These are phyloP conservation scores for Coccyzus lansbergi DNA, from an alignment of 2,797 vertebrate species.

Conservation along the genomic window DNA sequence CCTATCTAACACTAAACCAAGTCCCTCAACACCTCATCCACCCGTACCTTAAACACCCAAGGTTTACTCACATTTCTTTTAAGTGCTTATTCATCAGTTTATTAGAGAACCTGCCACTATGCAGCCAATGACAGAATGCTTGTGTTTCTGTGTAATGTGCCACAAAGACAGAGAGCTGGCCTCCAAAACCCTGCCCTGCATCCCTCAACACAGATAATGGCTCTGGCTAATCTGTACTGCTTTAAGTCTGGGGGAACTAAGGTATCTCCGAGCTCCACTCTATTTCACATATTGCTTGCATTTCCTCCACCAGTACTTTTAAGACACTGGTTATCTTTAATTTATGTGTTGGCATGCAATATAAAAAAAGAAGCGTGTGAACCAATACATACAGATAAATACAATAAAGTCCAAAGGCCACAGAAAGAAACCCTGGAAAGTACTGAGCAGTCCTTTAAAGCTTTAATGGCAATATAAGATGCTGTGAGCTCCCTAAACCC, in stretches of 20 bases:
- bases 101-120: neutral
- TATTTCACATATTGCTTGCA: neutral
- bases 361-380: neutral
- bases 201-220: neutral
- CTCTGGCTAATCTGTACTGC: neutral
- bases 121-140: neutral
- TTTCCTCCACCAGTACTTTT: neutral
- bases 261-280: neutral
- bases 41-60: slow-evolving; percentile 14
- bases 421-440: neutral
- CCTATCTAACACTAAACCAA: too few species aligned
- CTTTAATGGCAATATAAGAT: neutral
- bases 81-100: slow-evolving; percentile 15
- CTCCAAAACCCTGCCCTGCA: neutral
- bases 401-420: neutral
- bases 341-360: neutral
- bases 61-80: slow-evolving; percentile 31
- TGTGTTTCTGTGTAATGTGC: neutral
- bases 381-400: neutral
- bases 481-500: neutral
- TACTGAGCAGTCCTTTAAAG: neutral
- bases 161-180: neutral
- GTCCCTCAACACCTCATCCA: too few species aligned
- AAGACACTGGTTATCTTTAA: neutral
- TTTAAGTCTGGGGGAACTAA: neutral